Conservation (phyloP, 2,113 vertebrate genomes). For the Brienomyrus longianalis region DNA sequence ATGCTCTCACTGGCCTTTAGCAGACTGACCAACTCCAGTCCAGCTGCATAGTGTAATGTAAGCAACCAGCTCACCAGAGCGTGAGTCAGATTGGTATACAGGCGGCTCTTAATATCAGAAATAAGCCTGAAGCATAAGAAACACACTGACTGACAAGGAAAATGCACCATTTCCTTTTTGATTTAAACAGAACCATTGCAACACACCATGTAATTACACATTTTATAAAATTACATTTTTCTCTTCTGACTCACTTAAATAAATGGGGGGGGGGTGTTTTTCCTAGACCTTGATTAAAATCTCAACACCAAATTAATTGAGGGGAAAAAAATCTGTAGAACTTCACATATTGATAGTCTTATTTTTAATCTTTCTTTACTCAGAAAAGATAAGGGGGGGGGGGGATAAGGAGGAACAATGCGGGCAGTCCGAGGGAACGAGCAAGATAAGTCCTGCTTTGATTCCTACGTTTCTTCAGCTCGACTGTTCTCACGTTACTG, state of each 20-base stretch:
- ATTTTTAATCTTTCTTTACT: not conserved
- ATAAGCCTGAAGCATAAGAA: not conserved
- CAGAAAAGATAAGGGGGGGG: not conserved
- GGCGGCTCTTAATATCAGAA: not conserved
- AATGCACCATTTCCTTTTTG: not conserved
- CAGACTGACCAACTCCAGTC: not conserved
- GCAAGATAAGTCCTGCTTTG: not conserved
- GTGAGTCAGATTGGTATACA: not conserved
- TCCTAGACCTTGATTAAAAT: conserved; percentile 10
- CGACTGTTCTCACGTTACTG: not conserved
- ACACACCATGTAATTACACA: not conserved
- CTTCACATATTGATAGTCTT: not conserved
- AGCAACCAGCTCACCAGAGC: not conserved
- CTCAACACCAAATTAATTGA: not conserved
- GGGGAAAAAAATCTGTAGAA: not conserved
- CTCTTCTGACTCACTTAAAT: not conserved
- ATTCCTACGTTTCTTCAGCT: not conserved
- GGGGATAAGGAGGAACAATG: not conserved
- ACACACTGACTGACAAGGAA: not conserved
- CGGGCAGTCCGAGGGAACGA: not conserved
- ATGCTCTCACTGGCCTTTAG: not conserved
- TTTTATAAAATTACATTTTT: not conserved
- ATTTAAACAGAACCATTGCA: not conserved
- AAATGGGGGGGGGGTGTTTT: not conserved
- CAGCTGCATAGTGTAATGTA: not conserved